A percentile compares a stretch with the other conserved stretches of the same genome.
Evolutionary conservation across 2,113 vertebrate genomes (phyloP).

Genomic region (Willisornis vidua): DNA sequence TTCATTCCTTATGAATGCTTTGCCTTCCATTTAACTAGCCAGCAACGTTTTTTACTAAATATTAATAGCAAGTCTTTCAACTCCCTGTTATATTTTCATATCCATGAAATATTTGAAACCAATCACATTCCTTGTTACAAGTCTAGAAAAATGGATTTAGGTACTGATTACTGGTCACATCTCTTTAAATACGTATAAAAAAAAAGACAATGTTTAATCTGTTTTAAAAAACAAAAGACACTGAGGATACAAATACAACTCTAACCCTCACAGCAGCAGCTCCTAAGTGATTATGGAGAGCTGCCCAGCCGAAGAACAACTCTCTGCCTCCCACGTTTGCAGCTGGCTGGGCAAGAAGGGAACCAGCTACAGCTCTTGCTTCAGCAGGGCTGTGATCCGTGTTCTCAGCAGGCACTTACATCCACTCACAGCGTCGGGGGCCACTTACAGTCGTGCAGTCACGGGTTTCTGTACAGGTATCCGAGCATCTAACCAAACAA

Average conservation of each 20-base stretch:
- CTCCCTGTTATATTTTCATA: background rate
- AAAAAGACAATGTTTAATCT: background rate
- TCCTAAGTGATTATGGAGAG: background rate
- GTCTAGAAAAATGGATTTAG: background rate
- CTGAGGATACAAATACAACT: background rate
- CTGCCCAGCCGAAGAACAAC: background rate
- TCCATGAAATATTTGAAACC: background rate
- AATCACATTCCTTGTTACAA: background rate
- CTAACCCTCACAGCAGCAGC: background rate
- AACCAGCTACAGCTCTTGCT: background rate
- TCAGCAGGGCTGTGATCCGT: accelerated
- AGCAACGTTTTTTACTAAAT: background rate
- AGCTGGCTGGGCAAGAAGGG: background rate
- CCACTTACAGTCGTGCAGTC: conserved; percentile 65
- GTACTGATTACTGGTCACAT: background rate
- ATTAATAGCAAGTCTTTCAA: background rate
- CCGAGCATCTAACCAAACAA: conserved; percentile 51
- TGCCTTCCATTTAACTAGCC: background rate
- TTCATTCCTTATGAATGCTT: background rate
- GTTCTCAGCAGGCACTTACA: background rate
- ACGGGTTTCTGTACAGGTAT: conserved; percentile 65
- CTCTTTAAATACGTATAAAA: conserved; percentile 34
- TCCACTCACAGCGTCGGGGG: background rate
- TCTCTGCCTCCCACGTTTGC: accelerated
- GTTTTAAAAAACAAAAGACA: conserved; percentile 41